Percentiles rank a stretch among this genome's conserved stretches.
Evolutionary conservation across 2,113 vertebrate genomes (phyloP).

Genomic region (Pitta sordida): DNA sequence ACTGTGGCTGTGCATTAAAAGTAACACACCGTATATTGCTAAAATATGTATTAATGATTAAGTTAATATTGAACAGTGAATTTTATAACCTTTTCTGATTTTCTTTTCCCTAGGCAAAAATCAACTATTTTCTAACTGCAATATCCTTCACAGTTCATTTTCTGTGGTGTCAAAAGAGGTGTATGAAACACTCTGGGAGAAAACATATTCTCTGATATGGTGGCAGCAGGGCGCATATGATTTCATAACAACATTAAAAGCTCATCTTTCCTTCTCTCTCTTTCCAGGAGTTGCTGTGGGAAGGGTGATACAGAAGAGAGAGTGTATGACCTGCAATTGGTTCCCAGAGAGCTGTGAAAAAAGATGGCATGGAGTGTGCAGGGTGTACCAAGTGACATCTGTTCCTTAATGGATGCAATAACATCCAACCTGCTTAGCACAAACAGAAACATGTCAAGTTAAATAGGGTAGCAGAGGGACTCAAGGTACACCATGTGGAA

Average conservation of each 20-base stretch:
- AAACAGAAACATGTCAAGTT: constrained; percentile 2
- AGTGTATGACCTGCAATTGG: not conserved
- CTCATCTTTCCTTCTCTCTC: constrained; percentile 15
- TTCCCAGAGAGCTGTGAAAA: constrained; percentile 21
- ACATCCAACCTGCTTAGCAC: not conserved
- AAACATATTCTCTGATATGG: not conserved
- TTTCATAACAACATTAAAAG: constrained; percentile 43
- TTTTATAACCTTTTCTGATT: constrained; percentile 30
- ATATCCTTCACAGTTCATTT: not conserved
- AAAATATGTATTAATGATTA: constrained; percentile 42
- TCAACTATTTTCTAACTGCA: constrained; percentile 19
- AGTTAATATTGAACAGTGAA: constrained; percentile 41
- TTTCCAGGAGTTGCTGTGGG: constrained; percentile 33
- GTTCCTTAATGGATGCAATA: constrained; percentile 21
- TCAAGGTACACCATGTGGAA: not conserved
- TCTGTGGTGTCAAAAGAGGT: constrained; percentile 5
- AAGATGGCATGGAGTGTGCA: not conserved
- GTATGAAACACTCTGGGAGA: constrained; percentile 15
- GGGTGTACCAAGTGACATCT: constrained; percentile 14
- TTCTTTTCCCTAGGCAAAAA: constrained; percentile 42
- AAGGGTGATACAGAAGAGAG: not conserved
- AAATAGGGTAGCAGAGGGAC: not conserved
- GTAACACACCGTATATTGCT: not conserved
- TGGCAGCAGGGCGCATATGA: constrained; percentile 10
- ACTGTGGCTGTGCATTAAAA: not conserved